Conservation (phyloP, 2,113 vertebrate genomes). For the Microtus oregoni region DNA sequence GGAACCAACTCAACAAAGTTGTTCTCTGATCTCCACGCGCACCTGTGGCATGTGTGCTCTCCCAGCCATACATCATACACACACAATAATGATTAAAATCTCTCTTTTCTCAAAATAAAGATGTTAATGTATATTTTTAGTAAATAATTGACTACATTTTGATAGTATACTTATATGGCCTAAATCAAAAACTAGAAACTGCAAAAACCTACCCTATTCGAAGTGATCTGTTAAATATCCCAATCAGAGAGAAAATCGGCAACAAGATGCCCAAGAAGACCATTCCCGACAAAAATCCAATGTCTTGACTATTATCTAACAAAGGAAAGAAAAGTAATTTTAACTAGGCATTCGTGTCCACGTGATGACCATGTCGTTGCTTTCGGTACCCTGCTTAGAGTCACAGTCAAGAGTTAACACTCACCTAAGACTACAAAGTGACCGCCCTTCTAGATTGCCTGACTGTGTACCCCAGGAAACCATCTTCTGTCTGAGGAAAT, state of each 20-base stretch:
- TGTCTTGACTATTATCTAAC: constrained; percentile 76
- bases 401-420: neutral
- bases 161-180: neutral
- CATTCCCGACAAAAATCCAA: constrained; percentile 77
- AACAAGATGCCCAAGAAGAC: constrained; percentile 37
- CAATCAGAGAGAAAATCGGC: constrained; percentile 47
- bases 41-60: no score
- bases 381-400: neutral
- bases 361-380: neutral
- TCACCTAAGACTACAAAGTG: neutral
- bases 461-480: neutral
- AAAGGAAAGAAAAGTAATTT: constrained; percentile 45
- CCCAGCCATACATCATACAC: neutral
- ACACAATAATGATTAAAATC: neutral
- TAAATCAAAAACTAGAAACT: constrained; percentile 23
- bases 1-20: neutral
- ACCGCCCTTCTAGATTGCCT: neutral
- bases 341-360: neutral
- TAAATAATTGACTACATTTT: neutral
- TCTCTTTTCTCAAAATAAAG: constrained; percentile 49
- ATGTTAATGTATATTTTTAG: neutral
- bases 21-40: neutral
- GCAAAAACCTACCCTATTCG: constrained; percentile 84
- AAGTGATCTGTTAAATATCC: constrained; percentile 83
- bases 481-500: neutral